A percentile compares a stretch with the other conserved stretches of the same genome.
Conservation (phyloP, 1,140 invertebrate genomes). For the Potamilus streckersoni region DNA sequence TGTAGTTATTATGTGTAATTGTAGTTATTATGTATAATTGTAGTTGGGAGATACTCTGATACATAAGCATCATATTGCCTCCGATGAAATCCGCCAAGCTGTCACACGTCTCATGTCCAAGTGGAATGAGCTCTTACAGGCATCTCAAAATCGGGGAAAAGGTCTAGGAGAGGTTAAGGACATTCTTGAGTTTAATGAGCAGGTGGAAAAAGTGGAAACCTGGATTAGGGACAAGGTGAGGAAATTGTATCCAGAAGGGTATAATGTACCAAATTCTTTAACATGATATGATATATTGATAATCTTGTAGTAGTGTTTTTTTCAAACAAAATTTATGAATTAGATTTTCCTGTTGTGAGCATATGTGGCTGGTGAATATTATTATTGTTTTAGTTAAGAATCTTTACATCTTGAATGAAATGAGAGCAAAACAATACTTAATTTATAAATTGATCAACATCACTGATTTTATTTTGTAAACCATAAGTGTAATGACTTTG, state of each 20-base stretch:
- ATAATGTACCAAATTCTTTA: not conserved
- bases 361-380: not conserved
- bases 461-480: no score
- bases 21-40: not conserved
- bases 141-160: conserved; percentile 82
- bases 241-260: not conserved
- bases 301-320: not conserved
- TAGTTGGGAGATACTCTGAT: conserved; percentile 69
- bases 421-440: no score
- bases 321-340: not conserved
- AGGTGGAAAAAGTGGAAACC: conserved; percentile 93
- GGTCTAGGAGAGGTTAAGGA: conserved; percentile 97
- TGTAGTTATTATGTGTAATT: conserved; percentile 19
- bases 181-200: conserved; percentile 96
- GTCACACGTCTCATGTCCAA: conserved; percentile 78
- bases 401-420: no score
- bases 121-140: conserved; percentile 86
- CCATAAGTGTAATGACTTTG: no score
- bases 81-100: conserved; percentile 80
- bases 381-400: no score
- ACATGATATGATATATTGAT: not conserved
- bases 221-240: conserved; percentile 92
- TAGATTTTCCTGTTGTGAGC: not conserved
- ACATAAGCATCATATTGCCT: conserved; percentile 71
- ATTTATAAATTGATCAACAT: no score